Evolutionary conservation across 2,888 invertebrate species (phyloP).

Genomic region (Rhamnusium bicolor): DNA sequence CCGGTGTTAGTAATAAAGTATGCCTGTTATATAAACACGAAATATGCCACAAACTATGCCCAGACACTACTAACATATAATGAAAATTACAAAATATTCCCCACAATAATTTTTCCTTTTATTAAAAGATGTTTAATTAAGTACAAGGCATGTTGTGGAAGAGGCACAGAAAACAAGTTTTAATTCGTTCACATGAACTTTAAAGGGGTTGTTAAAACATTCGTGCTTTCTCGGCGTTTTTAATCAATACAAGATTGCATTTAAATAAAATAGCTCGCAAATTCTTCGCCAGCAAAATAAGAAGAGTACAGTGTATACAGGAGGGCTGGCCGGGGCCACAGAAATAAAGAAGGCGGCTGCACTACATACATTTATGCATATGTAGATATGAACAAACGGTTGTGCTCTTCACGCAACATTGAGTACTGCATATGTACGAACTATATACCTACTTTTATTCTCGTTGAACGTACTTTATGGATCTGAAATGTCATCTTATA

Average conservation of each 20-base stretch:
- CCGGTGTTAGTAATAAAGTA: background rate
- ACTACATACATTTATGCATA: slow-evolving; percentile 56
- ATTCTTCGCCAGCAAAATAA: slow-evolving; percentile 58
- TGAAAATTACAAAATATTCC: slow-evolving; percentile 42
- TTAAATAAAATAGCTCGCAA: slow-evolving; percentile 65
- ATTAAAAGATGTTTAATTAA: slow-evolving; percentile 55
- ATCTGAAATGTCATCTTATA: slow-evolving; percentile 17
- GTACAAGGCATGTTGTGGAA: slow-evolving; percentile 49
- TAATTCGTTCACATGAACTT: slow-evolving; percentile 64
- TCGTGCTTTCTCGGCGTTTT: slow-evolving; percentile 65
- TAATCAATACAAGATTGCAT: slow-evolving; percentile 67
- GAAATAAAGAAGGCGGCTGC: slow-evolving; percentile 29
- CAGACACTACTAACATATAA: background rate
- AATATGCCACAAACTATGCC: slow-evolving; percentile 8
- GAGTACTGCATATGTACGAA: slow-evolving; percentile 56
- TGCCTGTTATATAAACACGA: background rate
- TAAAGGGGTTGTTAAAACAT: slow-evolving; percentile 65
- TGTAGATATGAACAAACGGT: slow-evolving; percentile 53
- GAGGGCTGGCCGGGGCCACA: slow-evolving; percentile 31
- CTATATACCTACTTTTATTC: slow-evolving; percentile 32
- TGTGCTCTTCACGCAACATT: slow-evolving; percentile 59
- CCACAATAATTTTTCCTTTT: slow-evolving; percentile 50
- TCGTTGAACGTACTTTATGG: slow-evolving; percentile 18
- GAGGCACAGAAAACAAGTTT: slow-evolving; percentile 60
- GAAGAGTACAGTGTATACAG: slow-evolving; percentile 45